Conservation (phyloP, 1,140 invertebrate genomes). For the Zelostemma sp. region DNA sequence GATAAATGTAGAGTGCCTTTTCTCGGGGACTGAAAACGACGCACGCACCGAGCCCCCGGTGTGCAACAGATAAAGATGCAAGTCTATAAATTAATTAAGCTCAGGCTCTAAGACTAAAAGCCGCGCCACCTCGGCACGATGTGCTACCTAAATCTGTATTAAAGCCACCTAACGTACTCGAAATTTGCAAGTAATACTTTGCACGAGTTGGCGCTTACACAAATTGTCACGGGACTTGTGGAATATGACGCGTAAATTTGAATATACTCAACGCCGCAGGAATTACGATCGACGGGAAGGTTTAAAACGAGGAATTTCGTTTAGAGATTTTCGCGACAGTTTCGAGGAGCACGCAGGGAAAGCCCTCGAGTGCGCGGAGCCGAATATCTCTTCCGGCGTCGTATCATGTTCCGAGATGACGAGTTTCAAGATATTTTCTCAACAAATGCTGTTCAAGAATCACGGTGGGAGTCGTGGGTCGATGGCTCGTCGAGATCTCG, state of each 20-base stretch:
- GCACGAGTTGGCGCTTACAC: slow-evolving; percentile 25
- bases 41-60: slow-evolving; percentile 17
- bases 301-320: too few relatives aligned
- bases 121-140: slow-evolving; percentile 33
- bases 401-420: too few relatives aligned
- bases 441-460: slow-evolving; percentile 38
- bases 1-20: slow-evolving; percentile 25
- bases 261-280: slow-evolving; percentile 5
- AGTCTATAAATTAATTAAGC: slow-evolving; percentile 68
- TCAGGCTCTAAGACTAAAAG: slow-evolving; percentile 62
- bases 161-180: slow-evolving; percentile 53
- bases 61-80: slow-evolving; percentile 57
- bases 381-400: too few relatives aligned
- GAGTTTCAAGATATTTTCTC: slow-evolving; percentile 17
- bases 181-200: slow-evolving; percentile 53
- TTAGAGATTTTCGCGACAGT: too few relatives aligned
- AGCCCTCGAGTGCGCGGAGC: too few relatives aligned
- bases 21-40: slow-evolving; percentile 17
- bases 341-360: too few relatives aligned
- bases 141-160: slow-evolving; percentile 64
- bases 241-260: slow-evolving; percentile 19
- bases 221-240: slow-evolving; percentile 12
- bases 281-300: too few relatives aligned
- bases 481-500: slow-evolving; percentile 32
- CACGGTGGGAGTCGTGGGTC: slow-evolving; percentile 22